These are phyloP conservation scores for Clarias batrachus DNA, from an alignment of 2,113 vertebrate genomes.

Conservation along the genomic window DNA sequence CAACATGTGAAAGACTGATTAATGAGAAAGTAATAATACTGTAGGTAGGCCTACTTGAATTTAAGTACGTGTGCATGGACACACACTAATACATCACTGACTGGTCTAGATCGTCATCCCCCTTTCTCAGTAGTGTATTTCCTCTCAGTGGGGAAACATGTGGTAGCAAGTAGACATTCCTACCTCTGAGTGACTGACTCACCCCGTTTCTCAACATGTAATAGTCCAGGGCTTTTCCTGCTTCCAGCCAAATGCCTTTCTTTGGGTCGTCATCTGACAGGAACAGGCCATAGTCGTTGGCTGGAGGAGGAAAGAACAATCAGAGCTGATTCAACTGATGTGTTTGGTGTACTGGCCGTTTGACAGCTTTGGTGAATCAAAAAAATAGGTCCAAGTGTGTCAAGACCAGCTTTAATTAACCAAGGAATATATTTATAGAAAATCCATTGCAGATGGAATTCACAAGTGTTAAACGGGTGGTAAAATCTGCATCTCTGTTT, in stretches of 20 bases:
- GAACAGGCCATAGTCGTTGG: constrained; percentile 95
- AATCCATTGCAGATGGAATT: background rate
- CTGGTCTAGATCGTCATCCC: background rate
- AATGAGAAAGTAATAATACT: background rate
- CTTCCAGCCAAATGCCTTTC: constrained; percentile 97
- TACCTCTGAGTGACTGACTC: constrained; percentile 56
- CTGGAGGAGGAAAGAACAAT: constrained; percentile 69
- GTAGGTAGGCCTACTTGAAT: background rate
- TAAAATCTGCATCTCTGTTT: background rate
- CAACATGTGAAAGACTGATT: background rate
- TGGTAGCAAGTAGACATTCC: constrained; percentile 19
- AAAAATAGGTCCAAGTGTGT: background rate
- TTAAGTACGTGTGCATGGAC: background rate
- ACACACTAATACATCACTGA: background rate
- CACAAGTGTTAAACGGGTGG: background rate
- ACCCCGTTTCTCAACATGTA: constrained; percentile 99
- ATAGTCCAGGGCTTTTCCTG: constrained; percentile 95
- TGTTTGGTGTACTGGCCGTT: background rate
- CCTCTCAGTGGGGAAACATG: background rate
- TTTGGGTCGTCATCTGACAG: constrained; percentile 97
- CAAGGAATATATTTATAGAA: too few relatives aligned
- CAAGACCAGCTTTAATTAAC: background rate
- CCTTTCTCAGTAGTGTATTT: background rate
- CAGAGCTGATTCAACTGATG: constrained; percentile 2
- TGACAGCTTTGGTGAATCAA: background rate